phyloP scores from a whole-genome alignment of 2,113 vertebrate species.

The Sylvia atricapilla region DNA sequence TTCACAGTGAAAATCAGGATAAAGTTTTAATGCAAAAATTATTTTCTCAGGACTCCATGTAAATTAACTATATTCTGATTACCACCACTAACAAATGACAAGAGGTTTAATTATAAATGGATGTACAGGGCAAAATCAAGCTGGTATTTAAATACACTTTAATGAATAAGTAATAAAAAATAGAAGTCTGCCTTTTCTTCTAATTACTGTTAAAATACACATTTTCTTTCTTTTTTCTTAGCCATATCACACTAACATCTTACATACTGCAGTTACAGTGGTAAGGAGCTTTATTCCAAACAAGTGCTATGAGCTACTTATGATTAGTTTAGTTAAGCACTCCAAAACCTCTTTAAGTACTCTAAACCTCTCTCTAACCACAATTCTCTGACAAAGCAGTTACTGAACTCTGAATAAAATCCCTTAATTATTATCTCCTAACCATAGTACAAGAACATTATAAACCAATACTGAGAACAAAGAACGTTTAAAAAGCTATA shows the following conservation, averaged over 20 bases:
- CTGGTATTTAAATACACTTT: background rate
- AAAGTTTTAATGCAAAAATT: background rate
- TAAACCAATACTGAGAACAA: background rate
- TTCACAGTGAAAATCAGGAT: background rate
- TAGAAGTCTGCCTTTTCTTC: background rate
- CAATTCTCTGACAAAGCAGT: background rate
- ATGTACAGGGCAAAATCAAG: background rate
- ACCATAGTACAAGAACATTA: background rate
- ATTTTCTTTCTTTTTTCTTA: background rate
- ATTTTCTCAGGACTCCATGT: background rate
- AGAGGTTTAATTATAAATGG: background rate
- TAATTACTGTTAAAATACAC: background rate
- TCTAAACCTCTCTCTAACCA: background rate
- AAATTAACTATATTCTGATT: background rate
- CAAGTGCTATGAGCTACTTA: background rate
- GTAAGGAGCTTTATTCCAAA: background rate
- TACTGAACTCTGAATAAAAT: background rate
- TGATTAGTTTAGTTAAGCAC: background rate
- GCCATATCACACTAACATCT: background rate
- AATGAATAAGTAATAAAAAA: background rate
- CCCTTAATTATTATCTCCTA: background rate
- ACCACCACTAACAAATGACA: background rate
- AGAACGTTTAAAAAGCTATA: background rate
- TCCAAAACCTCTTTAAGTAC: background rate
- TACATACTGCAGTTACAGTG: background rate